A percentile compares a stretch with the other conserved stretches of the same genome.
Evolutionary conservation across 2,797 vertebrate genomes (phyloP).

Genomic region (Enteromius unitaeniatus): DNA sequence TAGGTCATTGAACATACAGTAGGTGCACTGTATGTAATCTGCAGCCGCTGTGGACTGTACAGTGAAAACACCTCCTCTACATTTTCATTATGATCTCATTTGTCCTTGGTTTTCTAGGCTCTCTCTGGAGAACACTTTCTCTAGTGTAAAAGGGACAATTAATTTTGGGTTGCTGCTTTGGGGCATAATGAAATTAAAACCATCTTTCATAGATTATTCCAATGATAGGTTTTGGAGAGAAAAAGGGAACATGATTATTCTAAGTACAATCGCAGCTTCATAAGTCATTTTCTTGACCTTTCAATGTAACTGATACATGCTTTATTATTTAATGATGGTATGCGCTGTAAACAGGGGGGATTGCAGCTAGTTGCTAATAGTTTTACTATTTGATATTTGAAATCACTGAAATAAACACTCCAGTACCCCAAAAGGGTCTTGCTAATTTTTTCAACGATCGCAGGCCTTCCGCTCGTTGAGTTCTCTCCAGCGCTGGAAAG

Average conservation of each 20-base stretch:
- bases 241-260: conserved; percentile 74
- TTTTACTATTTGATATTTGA: too few relatives aligned
- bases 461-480: too few relatives aligned
- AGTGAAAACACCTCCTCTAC: conserved; percentile 65
- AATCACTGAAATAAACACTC: too few relatives aligned
- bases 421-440: too few relatives aligned
- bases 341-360: not conserved
- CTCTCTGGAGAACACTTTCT: conserved; percentile 73
- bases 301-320: conserved; percentile 64
- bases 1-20: not conserved
- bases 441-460: too few relatives aligned
- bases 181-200: conserved; percentile 79
- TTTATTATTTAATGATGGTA: conserved; percentile 15
- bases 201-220: conserved; percentile 74
- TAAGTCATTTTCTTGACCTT: conserved; percentile 68
- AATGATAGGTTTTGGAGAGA: conserved; percentile 63
- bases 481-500: too few relatives aligned
- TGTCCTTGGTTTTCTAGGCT: conserved; percentile 62
- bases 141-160: conserved; percentile 76
- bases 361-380: not conserved
- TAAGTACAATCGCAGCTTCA: conserved; percentile 60
- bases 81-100: conserved; percentile 75
- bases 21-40: conserved; percentile 65
- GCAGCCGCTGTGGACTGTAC: conserved; percentile 59
- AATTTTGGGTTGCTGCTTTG: conserved; percentile 78